Conservation (phyloP, 2,888 invertebrate species). For the Monoplex corrugatus region DNA sequence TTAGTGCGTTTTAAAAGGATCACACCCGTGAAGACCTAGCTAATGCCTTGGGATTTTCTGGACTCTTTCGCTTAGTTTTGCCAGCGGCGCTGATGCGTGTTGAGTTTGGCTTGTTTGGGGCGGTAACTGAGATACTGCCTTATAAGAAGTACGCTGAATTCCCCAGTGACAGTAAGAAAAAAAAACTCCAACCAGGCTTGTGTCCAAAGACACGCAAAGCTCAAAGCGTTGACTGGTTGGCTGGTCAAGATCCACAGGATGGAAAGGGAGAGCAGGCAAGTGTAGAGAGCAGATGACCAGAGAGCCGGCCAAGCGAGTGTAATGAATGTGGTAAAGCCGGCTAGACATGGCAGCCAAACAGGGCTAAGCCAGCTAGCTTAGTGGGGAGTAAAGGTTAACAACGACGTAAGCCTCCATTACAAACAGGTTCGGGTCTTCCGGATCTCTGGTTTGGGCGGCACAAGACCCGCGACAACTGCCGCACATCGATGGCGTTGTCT, state of each 20-base stretch:
- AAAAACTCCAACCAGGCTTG: not conserved
- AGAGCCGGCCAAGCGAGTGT: not conserved
- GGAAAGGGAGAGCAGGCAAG: not conserved
- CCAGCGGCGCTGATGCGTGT: slow-evolving; percentile 37
- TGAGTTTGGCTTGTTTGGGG: slow-evolving; percentile 21
- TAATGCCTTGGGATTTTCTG: slow-evolving; percentile 38
- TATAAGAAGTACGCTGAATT: not conserved
- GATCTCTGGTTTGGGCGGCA: too few relatives aligned
- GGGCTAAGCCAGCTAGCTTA: not conserved
- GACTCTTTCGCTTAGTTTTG: not conserved
- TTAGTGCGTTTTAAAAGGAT: slow-evolving; percentile 46
- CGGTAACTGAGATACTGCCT: not conserved
- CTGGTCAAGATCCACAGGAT: not conserved
- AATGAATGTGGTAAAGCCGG: slow-evolving; percentile 24
- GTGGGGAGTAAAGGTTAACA: slow-evolving; percentile 26
- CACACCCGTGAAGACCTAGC: slow-evolving; percentile 39
- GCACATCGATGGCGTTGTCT: too few relatives aligned
- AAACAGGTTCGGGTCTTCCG: not conserved
- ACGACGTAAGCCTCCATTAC: slow-evolving; percentile 2
- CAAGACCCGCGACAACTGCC: too few relatives aligned
- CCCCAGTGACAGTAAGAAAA: not conserved
- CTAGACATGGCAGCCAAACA: slow-evolving; percentile 29
- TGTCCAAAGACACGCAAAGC: not conserved
- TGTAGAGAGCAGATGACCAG: not conserved
- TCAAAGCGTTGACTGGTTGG: not conserved